Evolutionary conservation across 2,797 vertebrate species (phyloP).

Genomic region (Phylloscopus collybita): DNA sequence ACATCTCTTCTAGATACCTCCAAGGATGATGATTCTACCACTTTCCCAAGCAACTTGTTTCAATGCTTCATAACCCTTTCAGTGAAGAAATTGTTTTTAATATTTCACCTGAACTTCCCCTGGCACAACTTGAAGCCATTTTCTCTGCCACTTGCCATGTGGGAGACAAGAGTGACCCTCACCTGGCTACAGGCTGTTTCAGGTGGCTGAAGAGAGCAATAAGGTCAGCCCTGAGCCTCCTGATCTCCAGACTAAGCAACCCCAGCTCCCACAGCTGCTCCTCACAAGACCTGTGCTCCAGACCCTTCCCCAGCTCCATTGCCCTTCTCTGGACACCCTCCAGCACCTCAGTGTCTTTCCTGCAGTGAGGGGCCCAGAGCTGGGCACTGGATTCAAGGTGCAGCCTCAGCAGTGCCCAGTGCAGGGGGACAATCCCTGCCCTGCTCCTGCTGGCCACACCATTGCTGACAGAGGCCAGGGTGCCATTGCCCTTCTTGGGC

Average conservation of each 20-base stretch:
- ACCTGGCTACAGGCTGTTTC: neutral
- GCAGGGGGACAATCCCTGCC: neutral
- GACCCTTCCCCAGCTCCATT: fast-evolving
- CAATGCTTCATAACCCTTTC: neutral
- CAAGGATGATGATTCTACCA: neutral
- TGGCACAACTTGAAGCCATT: neutral
- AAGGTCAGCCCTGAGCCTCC: neutral
- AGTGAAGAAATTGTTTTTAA: neutral
- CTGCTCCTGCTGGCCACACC: neutral
- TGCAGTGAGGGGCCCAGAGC: fast-evolving
- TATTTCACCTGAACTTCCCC: neutral
- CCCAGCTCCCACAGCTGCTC: neutral
- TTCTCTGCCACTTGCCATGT: neutral
- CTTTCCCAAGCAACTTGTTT: neutral
- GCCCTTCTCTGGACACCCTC: fast-evolving
- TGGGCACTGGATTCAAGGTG: no score
- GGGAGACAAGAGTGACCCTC: neutral
- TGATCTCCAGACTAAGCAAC: neutral
- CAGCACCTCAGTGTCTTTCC: fast-evolving
- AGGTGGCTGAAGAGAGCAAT: neutral
- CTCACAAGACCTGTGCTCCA: neutral
- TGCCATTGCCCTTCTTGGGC: fast-evolving
- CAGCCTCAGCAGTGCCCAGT: neutral
- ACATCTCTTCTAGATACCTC: neutral
- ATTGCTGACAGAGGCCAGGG: fast-evolving